phyloP scores from a whole-genome alignment of 64 coral and sea anemone genomes.

The Anthopleura sola region DNA sequence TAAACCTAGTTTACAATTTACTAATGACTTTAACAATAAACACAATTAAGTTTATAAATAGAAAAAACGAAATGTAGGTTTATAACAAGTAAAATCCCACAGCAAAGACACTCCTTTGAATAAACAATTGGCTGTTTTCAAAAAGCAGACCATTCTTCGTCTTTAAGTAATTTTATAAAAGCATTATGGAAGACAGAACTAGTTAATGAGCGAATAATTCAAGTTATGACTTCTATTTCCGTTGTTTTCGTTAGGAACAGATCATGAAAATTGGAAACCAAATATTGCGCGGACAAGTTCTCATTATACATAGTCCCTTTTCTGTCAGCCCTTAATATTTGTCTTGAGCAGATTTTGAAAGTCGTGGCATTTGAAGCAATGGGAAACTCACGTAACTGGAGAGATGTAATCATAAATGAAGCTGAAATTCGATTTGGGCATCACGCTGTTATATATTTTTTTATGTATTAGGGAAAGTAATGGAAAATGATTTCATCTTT shows the following conservation, averaged over 20 bases:
- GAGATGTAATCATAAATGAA: no score
- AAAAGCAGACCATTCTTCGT: background rate
- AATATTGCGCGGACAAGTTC: background rate
- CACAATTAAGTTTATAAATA: background rate
- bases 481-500: no score
- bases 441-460: no score
- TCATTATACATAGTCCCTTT: background rate
- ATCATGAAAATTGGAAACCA: background rate
- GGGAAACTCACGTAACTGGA: no score
- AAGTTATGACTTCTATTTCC: background rate
- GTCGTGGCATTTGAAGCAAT: no score
- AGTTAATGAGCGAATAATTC: background rate
- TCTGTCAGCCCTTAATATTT: background rate
- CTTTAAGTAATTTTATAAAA: background rate
- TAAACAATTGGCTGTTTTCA: background rate
- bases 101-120: background rate
- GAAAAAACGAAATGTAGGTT: background rate
- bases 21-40: background rate
- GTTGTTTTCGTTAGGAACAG: background rate
- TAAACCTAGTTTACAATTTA: background rate
- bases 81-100: no score
- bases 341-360: background rate
- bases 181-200: background rate
- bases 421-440: no score
- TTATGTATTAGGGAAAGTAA: no score